Conservation (phyloP, 2,113 vertebrate genomes). For the Caranx ignobilis region DNA sequence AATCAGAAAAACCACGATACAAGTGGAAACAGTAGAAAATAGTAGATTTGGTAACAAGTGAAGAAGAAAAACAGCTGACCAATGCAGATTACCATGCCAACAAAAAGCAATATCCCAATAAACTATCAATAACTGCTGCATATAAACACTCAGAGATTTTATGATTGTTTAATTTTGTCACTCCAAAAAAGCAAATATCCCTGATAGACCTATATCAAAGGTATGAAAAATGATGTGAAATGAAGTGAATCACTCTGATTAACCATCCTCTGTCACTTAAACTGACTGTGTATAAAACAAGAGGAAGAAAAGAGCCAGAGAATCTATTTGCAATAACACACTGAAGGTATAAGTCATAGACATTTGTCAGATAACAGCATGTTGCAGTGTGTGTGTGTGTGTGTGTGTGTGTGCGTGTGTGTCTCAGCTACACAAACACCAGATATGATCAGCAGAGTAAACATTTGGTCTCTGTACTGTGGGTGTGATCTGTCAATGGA, state of each 20-base stretch:
- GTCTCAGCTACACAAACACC: slow-evolving; percentile 28
- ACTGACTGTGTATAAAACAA: neutral
- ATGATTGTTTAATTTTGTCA: slow-evolving; percentile 1
- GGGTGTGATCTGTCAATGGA: slow-evolving; percentile 33
- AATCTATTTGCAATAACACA: neutral
- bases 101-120: slow-evolving; percentile 11
- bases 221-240: neutral
- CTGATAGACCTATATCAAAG: neutral
- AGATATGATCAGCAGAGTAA: slow-evolving; percentile 32
- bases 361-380: neutral
- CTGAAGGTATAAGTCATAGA: neutral
- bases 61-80: slow-evolving; percentile 23
- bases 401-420: neutral
- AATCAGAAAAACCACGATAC: slow-evolving; percentile 23
- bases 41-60: neutral
- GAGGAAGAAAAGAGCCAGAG: neutral
- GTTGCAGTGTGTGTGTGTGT: neutral
- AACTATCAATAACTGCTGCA: neutral
- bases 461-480: slow-evolving; percentile 44
- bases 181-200: neutral
- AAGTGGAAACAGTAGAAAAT: slow-evolving; percentile 5
- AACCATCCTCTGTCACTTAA: neutral
- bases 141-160: slow-evolving; percentile 6
- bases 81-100: neutral
- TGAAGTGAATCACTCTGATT: neutral